Conservation (phyloP, 2,797 vertebrate species). For the Hephaestus fuliginosus region DNA sequence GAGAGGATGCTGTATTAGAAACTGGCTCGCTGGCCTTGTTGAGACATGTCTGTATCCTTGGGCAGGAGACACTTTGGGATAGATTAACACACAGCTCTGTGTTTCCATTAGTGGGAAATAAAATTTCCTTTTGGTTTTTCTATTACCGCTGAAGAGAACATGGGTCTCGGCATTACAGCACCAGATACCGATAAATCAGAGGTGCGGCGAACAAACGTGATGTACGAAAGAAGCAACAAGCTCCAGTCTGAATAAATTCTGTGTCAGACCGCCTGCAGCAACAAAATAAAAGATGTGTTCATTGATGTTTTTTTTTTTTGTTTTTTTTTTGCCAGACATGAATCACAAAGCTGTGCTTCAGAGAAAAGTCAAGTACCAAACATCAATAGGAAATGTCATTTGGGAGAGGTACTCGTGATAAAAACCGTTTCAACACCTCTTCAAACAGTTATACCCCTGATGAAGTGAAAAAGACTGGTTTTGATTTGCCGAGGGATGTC, state of each 20-base stretch:
- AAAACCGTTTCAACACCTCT: conserved; percentile 47
- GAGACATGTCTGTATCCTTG: conserved; percentile 41
- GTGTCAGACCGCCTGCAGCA: conserved; percentile 38
- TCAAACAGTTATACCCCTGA: conserved; percentile 44
- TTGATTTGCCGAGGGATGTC: conserved; percentile 25
- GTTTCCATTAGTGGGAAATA: conserved; percentile 58
- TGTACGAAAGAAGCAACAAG: conserved; percentile 39
- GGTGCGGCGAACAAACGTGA: background rate
- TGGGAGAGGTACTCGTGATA: conserved; percentile 44
- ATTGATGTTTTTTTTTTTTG: conserved; percentile 46
- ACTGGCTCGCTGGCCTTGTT: conserved; percentile 45
- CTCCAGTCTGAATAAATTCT: conserved; percentile 42
- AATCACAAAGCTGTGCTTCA: conserved; percentile 60
- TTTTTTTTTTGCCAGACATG: conserved; percentile 35
- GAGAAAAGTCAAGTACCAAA: conserved; percentile 53
- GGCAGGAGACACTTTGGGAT: conserved; percentile 16
- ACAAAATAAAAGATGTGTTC: conserved; percentile 47
- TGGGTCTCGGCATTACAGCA: background rate
- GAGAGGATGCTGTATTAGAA: conserved; percentile 21
- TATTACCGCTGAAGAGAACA: conserved; percentile 29
- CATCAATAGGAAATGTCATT: conserved; percentile 48
- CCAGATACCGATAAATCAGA: conserved; percentile 34
- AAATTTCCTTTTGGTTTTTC: conserved; percentile 45
- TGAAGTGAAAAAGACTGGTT: conserved; percentile 35
- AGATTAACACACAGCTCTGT: conserved; percentile 29